Percentiles rank a stretch among this genome's conserved stretches.
Conservation (phyloP, 2,113 vertebrate genomes). For the Nothoprocta pentlandii region DNA sequence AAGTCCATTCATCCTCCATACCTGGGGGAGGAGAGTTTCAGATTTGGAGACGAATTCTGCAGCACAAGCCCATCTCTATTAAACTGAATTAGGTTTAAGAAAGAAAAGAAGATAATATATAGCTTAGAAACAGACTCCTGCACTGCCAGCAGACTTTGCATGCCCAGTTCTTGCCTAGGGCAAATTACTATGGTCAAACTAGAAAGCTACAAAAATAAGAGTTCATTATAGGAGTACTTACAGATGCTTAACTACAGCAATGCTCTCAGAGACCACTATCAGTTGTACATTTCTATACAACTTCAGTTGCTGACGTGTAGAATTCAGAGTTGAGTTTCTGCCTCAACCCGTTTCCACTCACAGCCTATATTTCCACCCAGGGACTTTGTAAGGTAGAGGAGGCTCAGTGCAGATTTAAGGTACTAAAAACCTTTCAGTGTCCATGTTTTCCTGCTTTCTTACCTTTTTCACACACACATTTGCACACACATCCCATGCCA, state of each 20-base stretch:
- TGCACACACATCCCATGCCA: not conserved
- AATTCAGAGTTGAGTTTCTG: not conserved
- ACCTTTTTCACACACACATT: not conserved
- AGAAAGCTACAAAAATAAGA: conserved; percentile 29
- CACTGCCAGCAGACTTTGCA: not conserved
- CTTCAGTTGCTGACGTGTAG: not conserved
- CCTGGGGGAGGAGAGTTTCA: not conserved
- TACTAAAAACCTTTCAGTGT: not conserved
- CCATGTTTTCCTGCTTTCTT: not conserved
- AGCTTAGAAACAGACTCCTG: not conserved
- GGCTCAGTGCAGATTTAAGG: not conserved
- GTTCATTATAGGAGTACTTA: conserved; percentile 29
- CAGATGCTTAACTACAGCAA: conserved; percentile 33
- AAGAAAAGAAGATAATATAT: not conserved
- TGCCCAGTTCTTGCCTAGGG: not conserved
- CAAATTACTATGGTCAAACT: conserved; percentile 15
- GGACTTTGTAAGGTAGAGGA: not conserved
- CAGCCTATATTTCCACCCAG: not conserved
- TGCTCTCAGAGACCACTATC: not conserved
- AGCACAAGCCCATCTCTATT: conserved; percentile 22
- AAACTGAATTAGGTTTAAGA: conserved; percentile 23
- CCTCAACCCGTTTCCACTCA: not conserved
- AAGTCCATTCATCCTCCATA: not conserved
- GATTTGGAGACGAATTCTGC: not conserved
- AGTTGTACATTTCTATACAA: not conserved